Conservation (phyloP, 1,140 invertebrate species). For the Papilio machaon region DNA sequence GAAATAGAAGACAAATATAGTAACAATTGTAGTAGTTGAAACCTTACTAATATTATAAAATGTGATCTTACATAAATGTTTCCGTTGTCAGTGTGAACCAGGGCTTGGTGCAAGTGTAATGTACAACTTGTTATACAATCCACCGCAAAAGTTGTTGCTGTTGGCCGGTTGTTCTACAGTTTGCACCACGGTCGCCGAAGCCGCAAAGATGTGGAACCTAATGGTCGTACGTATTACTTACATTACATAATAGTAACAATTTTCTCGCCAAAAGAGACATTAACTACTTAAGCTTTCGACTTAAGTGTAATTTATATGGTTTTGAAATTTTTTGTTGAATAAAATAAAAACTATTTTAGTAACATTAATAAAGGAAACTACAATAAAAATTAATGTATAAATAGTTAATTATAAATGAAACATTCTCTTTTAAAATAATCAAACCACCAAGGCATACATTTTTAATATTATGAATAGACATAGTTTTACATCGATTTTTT, state of each 20-base stretch:
- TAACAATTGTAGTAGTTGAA: background rate
- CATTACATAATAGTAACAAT: background rate
- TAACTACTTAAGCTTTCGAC: background rate
- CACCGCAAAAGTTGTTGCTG: slow-evolving; percentile 97
- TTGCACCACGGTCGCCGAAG: slow-evolving; percentile 99
- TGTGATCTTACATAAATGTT: slow-evolving; percentile 3
- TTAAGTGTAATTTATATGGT: background rate
- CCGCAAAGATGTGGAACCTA: slow-evolving; percentile 99
- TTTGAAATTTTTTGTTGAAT: too few species aligned
- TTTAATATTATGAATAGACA: too few species aligned
- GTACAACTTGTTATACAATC: slow-evolving; percentile 99
- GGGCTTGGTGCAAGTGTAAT: slow-evolving; percentile 98
- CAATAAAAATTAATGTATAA: too few species aligned
- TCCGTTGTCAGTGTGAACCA: slow-evolving; percentile 93
- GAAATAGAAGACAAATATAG: too few species aligned
- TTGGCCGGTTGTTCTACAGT: slow-evolving; percentile 99
- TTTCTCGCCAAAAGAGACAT: background rate
- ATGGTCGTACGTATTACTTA: slow-evolving; percentile 92
- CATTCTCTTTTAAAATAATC: too few species aligned
- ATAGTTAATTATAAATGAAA: too few species aligned
- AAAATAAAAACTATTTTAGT: too few species aligned
- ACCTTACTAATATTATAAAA: background rate
- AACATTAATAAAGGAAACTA: too few species aligned
- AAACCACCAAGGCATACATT: too few species aligned
- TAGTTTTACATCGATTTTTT: too few species aligned